These are phyloP conservation scores for Drosophila rubida DNA, from an alignment of 2,888 invertebrate genomes.

Conservation along the genomic window DNA sequence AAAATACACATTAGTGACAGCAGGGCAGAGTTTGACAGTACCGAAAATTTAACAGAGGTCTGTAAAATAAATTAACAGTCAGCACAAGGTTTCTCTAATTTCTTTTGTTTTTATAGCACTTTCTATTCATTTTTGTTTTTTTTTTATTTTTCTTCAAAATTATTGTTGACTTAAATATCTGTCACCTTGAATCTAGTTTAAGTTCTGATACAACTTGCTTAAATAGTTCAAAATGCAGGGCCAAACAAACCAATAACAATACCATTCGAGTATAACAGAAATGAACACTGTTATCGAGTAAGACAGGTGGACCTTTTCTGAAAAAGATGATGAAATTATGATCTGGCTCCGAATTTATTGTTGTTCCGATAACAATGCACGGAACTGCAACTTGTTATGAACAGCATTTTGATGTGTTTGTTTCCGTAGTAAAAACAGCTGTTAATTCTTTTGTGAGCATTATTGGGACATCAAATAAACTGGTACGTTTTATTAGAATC, in stretches of 20 bases:
- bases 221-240: neutral
- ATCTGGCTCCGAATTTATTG: neutral
- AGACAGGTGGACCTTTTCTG: neutral
- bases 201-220: neutral
- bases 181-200: neutral
- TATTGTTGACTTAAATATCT: neutral
- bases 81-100: neutral
- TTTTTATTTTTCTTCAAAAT: neutral
- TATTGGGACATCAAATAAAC: constrained; percentile 21
- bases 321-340: neutral
- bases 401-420: neutral
- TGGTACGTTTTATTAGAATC: constrained; percentile 20
- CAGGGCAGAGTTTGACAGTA: constrained; percentile 46
- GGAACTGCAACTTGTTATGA: neutral
- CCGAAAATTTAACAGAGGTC: neutral
- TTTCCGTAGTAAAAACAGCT: neutral
- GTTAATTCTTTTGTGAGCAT: constrained; percentile 30
- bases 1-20: constrained; percentile 52
- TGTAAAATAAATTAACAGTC: constrained; percentile 2
- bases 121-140: neutral
- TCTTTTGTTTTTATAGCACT: neutral
- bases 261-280: neutral
- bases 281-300: neutral
- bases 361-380: neutral
- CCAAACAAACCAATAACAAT: neutral